phyloP scores from a whole-genome alignment of 1,140 invertebrate species.

The Gonatopus flavifemur region DNA sequence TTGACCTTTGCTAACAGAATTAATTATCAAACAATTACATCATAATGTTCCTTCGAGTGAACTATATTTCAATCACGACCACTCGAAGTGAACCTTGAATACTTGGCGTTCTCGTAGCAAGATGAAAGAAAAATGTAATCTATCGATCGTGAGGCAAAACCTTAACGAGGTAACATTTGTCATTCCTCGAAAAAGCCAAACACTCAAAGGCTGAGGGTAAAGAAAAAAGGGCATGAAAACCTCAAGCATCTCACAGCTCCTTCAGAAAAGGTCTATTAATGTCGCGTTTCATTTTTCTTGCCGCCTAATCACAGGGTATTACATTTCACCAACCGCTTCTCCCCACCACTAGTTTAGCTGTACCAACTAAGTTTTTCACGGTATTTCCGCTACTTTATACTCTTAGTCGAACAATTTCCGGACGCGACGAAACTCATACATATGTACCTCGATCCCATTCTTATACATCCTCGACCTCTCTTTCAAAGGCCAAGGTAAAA shows the following conservation, averaged over 20 bases:
- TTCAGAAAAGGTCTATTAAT: constrained; percentile 40
- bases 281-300: constrained; percentile 37
- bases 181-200: constrained; percentile 25
- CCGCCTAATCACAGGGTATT: constrained; percentile 37
- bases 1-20: no score
- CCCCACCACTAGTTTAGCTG: no score
- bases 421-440: constrained; percentile 29
- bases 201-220: constrained; percentile 28
- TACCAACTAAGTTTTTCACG: constrained; percentile 28
- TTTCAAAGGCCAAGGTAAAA: background rate
- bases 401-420: constrained; percentile 40
- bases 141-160: constrained; percentile 22
- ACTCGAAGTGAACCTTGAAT: no score
- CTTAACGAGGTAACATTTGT: constrained; percentile 17
- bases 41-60: no score
- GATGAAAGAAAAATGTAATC: constrained; percentile 18
- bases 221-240: constrained; percentile 22
- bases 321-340: constrained; percentile 4
- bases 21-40: no score
- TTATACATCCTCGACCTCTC: no score
- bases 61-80: no score
- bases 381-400: constrained; percentile 34
- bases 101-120: no score
- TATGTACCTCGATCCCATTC: background rate
- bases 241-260: constrained; percentile 19